Base-by-base conservation (phyloP, 2,797 vertebrate genomes). In the Poecilia picta region DNA sequence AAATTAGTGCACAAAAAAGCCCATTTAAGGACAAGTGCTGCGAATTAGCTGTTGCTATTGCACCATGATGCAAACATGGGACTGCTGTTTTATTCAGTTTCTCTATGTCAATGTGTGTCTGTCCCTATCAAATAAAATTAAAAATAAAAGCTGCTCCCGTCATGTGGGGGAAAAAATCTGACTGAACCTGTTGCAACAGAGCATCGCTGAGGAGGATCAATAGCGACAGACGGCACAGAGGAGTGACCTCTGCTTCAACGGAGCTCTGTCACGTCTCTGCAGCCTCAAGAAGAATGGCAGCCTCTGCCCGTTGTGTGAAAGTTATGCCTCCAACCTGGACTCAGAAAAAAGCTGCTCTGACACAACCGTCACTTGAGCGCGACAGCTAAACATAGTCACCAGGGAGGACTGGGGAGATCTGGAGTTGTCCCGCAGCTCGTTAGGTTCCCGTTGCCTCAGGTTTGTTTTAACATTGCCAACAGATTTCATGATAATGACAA, bases 161-260 rank as follows among this genome's bases (percentile, higher is more conserved):
- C 85, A 83, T 78, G 78, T 71, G 76, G 78, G 76, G 51, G 23
- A 80, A 88, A 80, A 83, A 47, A 87, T 86, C 76, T 77, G 84
- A 91, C 88, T 49, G 75, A 83, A 57, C 83, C 79, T 57, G 76
- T 74, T 83, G 79, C 78, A 84, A 47, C 81, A 72, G 53, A 76
- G 79, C 81, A 25, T 84, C 78, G 49, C 33, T 92, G 87, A 91
- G 78, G 77, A 80, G 80, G 89, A 92, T 89, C 88, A 85, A 82
- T 83, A 71, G 82, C 31, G 83, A 89, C 89, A 83, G 80, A 88
- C 73, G 75, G 89, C 53, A 70, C 77, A 72, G 55, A 73, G 68
- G 75, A 88, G 79, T 74, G 73, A 86, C 87, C 71, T 81, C 76
- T 86, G 80, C 75, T 75, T 77, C 80, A 43, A 84, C 87, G 59